Base-by-base conservation (phyloP, 2,113 vertebrate genomes). In the Parotia lawesii region DNA sequence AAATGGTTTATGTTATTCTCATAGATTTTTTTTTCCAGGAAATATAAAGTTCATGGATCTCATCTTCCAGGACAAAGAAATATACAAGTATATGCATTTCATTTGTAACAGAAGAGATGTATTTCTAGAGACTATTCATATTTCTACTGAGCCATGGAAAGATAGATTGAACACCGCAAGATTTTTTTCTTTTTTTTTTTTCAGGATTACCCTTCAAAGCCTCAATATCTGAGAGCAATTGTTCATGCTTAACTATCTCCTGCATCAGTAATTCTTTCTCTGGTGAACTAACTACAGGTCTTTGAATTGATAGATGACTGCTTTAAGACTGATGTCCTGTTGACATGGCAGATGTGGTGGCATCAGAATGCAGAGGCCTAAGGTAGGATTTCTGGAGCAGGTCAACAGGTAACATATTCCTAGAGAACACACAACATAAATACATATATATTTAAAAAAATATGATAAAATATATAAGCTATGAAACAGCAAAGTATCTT, bases 181-280 rank as follows among this genome's bases (percentile, higher is more conserved):
- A 56, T 35, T 58, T 67, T 88, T 67, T 88, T 15, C 22, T 8
- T 15, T 44, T 44, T 35, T 44, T 35, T 70, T 78, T 27, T 57
- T 54, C 60, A 77, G 27, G 29, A 85, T 90, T 81, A 69, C 35
- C 33, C 47, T 86, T 94, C 57, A 89, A 79, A 85, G 25, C 18
- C n/a, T 89, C 50, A 91, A 51, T 69, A 70, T 31, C 33, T 64
- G n/a, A 91, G 13, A 92, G 35, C 28, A 74, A 73, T 62, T 91
- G 7, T 56, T 80, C 74, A 70, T 80, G 69, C 27, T 76, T 80
- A 73, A 87, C 45, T 61, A 66, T 73, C 65, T 81, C 50, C 78
- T 84, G 53, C 71, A 94, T 79, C 93, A 89, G 90, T 77, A 86
- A n/a, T 70, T 73, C 76, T 64, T 69, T 53, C 76, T 89, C 74